Percentiles rank a stretch among this genome's conserved stretches.
phyloP scores from a whole-genome alignment of 2,797 vertebrate species.

The Esox lucius region DNA sequence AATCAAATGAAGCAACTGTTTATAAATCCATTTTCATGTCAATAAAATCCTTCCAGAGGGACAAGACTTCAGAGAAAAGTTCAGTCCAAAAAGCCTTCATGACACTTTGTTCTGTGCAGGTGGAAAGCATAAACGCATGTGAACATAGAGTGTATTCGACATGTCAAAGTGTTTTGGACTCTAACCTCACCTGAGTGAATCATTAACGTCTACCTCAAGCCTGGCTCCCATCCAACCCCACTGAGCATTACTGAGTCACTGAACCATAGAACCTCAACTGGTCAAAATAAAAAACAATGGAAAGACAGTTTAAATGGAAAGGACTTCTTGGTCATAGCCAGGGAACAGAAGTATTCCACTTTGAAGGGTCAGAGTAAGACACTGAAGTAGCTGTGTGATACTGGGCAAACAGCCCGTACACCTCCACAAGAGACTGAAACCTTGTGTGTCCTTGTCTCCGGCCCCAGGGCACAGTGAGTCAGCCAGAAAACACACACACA shows the following conservation, averaged over 20 bases:
- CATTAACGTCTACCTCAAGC: constrained; percentile 63
- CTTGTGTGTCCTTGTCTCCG: background rate
- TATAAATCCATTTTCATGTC: constrained; percentile 35
- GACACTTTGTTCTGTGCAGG: constrained; percentile 9
- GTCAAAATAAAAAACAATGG: background rate
- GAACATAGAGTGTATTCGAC: constrained; percentile 15
- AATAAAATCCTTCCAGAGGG: constrained; percentile 34
- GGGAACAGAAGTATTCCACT: background rate
- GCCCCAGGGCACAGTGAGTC: background rate
- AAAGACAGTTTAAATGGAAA: background rate
- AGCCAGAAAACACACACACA: background rate
- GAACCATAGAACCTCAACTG: constrained; percentile 39
- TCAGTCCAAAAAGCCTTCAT: constrained; percentile 23
- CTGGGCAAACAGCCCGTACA: background rate
- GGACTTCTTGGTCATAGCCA: no score
- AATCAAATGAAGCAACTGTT: constrained; percentile 45
- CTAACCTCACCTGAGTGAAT: constrained; percentile 69
- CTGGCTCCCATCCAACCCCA: constrained; percentile 39
- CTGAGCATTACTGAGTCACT: constrained; percentile 35
- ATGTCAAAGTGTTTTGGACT: constrained; percentile 58
- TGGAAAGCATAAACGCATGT: constrained; percentile 35
- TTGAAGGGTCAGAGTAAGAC: background rate
- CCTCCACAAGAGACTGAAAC: background rate
- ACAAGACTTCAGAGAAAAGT: background rate
- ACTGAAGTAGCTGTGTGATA: background rate